A percentile compares a stretch with the other conserved stretches of the same genome.
phyloP scores from a whole-genome alignment of 1,140 invertebrate genomes.

The Drosophila parabipectinata region DNA sequence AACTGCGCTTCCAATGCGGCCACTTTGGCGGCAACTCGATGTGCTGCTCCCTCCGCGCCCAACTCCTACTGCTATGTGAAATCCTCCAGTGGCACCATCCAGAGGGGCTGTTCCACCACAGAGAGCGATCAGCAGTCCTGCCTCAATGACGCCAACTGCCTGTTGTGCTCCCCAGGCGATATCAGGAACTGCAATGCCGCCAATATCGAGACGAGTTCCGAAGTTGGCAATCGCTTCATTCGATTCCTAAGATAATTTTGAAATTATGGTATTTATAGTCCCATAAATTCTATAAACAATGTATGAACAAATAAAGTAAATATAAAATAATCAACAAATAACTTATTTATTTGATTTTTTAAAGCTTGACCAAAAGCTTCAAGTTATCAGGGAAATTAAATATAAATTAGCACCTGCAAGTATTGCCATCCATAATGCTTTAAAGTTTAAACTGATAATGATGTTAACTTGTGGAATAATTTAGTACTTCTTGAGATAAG shows the following conservation, averaged over 20 bases:
- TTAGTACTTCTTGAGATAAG: neutral
- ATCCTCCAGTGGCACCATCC: constrained; percentile 35
- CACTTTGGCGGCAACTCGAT: constrained; percentile 41
- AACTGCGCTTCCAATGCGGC: constrained; percentile 56
- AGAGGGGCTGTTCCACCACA: constrained; percentile 69
- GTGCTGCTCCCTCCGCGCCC: constrained; percentile 58
- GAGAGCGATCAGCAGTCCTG: constrained; percentile 62
- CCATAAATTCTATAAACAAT: neutral
- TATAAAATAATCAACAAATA: neutral
- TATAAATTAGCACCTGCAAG: too few relatives aligned
- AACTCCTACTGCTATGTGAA: constrained; percentile 78
- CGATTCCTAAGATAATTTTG: constrained; percentile 44
- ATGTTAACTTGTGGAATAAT: neutral
- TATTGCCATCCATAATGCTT: neutral
- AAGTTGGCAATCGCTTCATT: constrained; percentile 50
- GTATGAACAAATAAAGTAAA: constrained; percentile 2
- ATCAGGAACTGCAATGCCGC: constrained; percentile 62
- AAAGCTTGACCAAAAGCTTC: neutral
- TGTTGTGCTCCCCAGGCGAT: constrained; percentile 69
- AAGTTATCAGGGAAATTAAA: too few relatives aligned
- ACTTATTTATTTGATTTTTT: neutral
- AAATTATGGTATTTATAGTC: neutral
- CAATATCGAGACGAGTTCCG: constrained; percentile 42
- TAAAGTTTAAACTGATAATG: neutral
- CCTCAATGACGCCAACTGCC: constrained; percentile 64